Base-by-base conservation (phyloP, 2,797 vertebrate species). In the Eospalax fontanierii region DNA sequence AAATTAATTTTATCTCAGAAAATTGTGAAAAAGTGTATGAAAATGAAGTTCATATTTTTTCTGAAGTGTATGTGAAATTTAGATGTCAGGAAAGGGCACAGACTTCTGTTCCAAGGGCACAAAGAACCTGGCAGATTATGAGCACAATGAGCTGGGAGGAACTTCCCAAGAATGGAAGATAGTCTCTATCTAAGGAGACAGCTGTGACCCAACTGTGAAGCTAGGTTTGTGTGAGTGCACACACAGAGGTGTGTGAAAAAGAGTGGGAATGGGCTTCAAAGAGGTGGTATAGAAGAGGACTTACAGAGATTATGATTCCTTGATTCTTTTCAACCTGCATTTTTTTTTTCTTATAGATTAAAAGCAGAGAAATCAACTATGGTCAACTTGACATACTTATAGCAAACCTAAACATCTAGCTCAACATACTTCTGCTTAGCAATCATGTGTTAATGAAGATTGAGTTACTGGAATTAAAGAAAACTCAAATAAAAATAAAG, bases 1-100 rank as follows among this genome's bases (percentile, higher is more conserved):
- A 86, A 94, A 26, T 79, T 94, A 68, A 65, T 84, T 95, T 70
- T 89, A 87, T 11, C 14, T 94, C 86, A 68, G 40, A 68, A 93
- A 82, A 76, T 71, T 21, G 66, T 57, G 66, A 46, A 86, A 81
- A 79, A 57, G 4, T 76, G 91, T 0, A 10, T 90, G 33, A 92
- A 90, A 35, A 80, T 80, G 35, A 95, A 92, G 76, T 81, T 83
- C 35, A 65, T 89, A 16, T 26, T 93, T n/a, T 68, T 80, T 46
- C 8, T 86, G 79, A 93, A 82, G 35, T 22, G 38, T 7, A 75
- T 46, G 14, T 84, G 61, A 82, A 93, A 94, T 86, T 11, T 88
- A 43, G 78, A 86, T 2, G 1, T 14, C 15, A 30, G 9, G 46
- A 61, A 50, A 89, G 11, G 21, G 35, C 46, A 82, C 91, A 68